Base-by-base conservation (phyloP, 2,113 vertebrate genomes). In the Chunga burmeisteri region DNA sequence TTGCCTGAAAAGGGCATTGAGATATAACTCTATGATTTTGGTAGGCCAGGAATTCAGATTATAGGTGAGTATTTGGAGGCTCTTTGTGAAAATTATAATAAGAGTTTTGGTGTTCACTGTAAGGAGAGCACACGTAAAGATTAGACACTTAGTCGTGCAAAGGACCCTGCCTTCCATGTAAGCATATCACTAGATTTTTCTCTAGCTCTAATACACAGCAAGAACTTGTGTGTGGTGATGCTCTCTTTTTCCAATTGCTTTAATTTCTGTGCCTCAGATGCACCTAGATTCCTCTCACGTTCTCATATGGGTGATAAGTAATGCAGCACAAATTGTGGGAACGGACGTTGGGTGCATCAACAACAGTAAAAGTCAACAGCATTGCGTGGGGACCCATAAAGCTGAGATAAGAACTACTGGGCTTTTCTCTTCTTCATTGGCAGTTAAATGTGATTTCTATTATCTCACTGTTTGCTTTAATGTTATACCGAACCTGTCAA, bases 401-500 rank as follows among this genome's bases (percentile, higher is more conserved):
- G 70, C 73, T 90, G 91, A 93, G 94, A 95, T 89, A 93, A 95
- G 93, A 95, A 91, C 82, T 93, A 63, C 86, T 84, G 79, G 91
- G 84, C 85, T 94, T 94, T 95, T 94, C 77, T 93, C 82, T 84
- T 94, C 91, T 96, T 96, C 93, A 91, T 82, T 96, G 93, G 88
- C 94, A 96, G 94, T 96, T 96, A 96, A 97, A 95, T 94, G 95
- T 79, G 87, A 93, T 93, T 97, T 95, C 94, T 96, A 91, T 96
- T 97, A 96, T 96, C 94, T 96, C 89, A 83, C 71, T 94, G 78
- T 96, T 97, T 95, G 93, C 96, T 94, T 95, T 97, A 92, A 96
- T 96, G 91, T 97, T 97, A 95, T 96, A 96, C 95, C 95, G 97
- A 83, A 95, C 86, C 90, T 96, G 95, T 95, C 96, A 95, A 88